Base-by-base conservation (phyloP, 2,888 invertebrate genomes). In the Ferdinandea cuprea region DNA sequence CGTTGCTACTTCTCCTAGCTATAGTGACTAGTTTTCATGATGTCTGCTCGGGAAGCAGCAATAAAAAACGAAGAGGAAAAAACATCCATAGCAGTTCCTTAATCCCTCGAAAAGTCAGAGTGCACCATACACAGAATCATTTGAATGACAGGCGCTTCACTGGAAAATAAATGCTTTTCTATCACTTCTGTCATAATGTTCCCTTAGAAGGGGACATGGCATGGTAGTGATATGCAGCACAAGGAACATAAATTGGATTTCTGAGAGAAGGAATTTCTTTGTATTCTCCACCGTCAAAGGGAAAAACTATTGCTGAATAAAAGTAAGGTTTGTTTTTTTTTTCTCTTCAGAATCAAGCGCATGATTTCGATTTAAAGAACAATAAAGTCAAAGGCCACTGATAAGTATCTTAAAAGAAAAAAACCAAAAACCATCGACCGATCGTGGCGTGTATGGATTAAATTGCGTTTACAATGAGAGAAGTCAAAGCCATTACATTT, bases 121-220 rank as follows among this genome's bases (percentile, higher is more conserved):
- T 30, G 66, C 15, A 48, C 2, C 25, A 25, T 15, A 35, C 54
- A 46, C 19, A 42, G 30, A 68, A 56, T 68, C 15, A 9, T 13
- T 19, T 68, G 68, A 68, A 44, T 68, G 68, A 68, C 44, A 28
- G 54, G 37, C n/a, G n/a, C 44, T 25, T 19, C 32, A 44, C 44
- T 44, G 42, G 54, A 56, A 30, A 44, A 68, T 68, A 68, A 68
- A 68, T 68, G 68, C 68, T 54, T 56, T n/a, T 68, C 54, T 21
- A 54, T 44, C 30, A 44, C 21, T 54, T 52, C 40, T 50, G 65
- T 50, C 65, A 65, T 44, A 54, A 35, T 40, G 40, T 40, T 40
- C 40, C 28, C 21, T 9, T 40, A 19, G 13, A n/a, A n/a, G 40
- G 35, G 1, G 15, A 21, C 25, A 48, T 9, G 11, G 32, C 7